Conservation (phyloP, 2,888 invertebrate species). For the Oscheius sp. region DNA sequence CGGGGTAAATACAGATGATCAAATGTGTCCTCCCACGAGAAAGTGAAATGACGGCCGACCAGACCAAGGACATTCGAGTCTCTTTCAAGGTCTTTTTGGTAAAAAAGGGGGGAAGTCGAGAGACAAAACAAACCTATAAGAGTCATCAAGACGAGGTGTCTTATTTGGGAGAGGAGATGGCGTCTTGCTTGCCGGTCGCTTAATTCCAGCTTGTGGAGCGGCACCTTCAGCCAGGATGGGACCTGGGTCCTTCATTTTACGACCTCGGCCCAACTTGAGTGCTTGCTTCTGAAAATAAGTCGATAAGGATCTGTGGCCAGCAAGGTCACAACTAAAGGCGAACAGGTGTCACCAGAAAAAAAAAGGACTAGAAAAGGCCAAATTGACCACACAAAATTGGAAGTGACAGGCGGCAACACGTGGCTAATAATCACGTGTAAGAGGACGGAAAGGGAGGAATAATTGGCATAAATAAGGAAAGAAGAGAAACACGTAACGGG, state of each 20-base stretch:
- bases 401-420: no score
- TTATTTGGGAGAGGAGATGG: constrained; percentile 21
- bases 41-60: neutral
- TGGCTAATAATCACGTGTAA: no score
- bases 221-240: constrained; percentile 6
- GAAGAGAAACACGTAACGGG: constrained; percentile 11
- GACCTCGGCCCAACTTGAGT: constrained; percentile 18
- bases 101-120: no score
- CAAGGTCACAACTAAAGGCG: no score
- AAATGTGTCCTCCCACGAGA: neutral
- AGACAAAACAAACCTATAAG: constrained; percentile 26
- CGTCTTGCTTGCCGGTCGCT: constrained; percentile 31
- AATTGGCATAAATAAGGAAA: neutral
- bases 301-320: neutral
- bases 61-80: no score
- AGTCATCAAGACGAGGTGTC: constrained; percentile 16
- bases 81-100: constrained; percentile 1
- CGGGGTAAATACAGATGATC: neutral
- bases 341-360: no score
- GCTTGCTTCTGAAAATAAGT: constrained; percentile 28
- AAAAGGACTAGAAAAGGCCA: no score
- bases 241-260: constrained; percentile 34
- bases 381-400: no score
- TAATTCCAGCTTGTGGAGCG: neutral
- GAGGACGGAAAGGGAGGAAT: no score